Base-by-base conservation (phyloP, 2,797 vertebrate species). In the Hirundo rustica region DNA sequence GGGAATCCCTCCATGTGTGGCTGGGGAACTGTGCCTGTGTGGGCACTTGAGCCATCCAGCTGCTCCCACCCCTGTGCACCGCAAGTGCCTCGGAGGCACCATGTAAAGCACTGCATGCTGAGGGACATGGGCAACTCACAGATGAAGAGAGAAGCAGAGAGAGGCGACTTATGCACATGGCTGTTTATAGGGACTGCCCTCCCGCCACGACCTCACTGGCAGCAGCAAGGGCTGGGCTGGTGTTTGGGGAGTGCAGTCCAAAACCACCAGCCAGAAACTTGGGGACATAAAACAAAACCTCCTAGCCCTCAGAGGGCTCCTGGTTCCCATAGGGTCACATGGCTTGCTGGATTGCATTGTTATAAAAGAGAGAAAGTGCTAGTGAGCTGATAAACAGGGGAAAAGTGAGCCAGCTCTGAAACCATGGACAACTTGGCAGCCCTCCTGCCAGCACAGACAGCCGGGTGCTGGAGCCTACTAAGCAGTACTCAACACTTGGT, bases 121-220 rank as follows among this genome's bases (percentile, higher is more conserved):
- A 40, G 30, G 40, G 55, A 38, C 47, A 50, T 0, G 0, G 26
- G 42, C 9, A 27, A 30, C 27, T 67, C 0, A 0, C 26, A 65
- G 72, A 55, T 44, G 45, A 70, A 44, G 65, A 40, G 21, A 3
- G 34, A 71, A 62, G 64, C 44, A 71, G 60, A 76, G 67, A 70
- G 55, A 94, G 53, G 61, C 3, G 3, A 71, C 57, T 82, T 79
- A 51, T 45, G 64, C 78, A n/a, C 44, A 10, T 0, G 2, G 40
- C 75, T 95, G 95, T 96, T 96, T 95, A 80, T 82, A 94, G 72
- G 51, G 40, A 27, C 71, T 92, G 45, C 87, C 38, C 57, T 93
- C 57, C 81, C 92, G 91, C 92, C 87, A 85, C 81, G 54, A 25
- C 50, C 77, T 88, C 87, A 89, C 85, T 55, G 91, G 61, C 89